Conservation (phyloP, 1,140 invertebrate genomes). For the Oscheius sp. region DNA sequence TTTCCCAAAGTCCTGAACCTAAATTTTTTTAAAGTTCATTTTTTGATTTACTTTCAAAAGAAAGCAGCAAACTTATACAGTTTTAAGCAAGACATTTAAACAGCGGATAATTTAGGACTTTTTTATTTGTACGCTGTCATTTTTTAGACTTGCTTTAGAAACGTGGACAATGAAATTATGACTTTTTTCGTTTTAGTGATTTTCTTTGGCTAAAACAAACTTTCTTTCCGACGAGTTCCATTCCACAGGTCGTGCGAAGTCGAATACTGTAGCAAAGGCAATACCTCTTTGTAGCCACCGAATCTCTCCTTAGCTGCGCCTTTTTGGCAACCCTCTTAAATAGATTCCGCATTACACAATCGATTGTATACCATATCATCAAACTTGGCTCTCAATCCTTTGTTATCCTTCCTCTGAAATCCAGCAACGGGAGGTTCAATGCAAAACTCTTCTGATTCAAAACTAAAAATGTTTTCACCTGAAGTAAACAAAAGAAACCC, state of each 20-base stretch:
- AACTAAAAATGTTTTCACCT: constrained; percentile 35
- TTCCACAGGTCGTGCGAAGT: constrained; percentile 48
- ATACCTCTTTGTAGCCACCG: constrained; percentile 56
- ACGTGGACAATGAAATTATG: neutral
- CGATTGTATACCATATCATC: constrained; percentile 53
- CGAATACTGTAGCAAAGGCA: constrained; percentile 56
- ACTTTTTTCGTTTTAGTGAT: neutral
- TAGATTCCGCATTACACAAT: neutral
- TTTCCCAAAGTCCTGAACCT: too few relatives aligned
- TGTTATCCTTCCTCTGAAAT: constrained; percentile 47
- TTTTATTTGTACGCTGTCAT: too few relatives aligned
- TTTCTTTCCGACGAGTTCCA: constrained; percentile 55
- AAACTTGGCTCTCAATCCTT: constrained; percentile 52
- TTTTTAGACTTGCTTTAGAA: too few relatives aligned
- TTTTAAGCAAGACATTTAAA: too few relatives aligned
- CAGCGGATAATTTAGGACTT: neutral
- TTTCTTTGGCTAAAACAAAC: neutral
- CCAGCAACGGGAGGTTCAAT: constrained; percentile 50
- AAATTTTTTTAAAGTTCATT: too few relatives aligned
- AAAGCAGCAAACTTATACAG: too few relatives aligned
- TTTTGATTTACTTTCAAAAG: constrained; percentile 40
- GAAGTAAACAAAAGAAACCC: constrained; percentile 19
- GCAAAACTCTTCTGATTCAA: constrained; percentile 56
- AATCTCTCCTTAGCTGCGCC: constrained; percentile 52
- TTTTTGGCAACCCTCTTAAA: constrained; percentile 60